phyloP scores from a whole-genome alignment of 2,888 invertebrate genomes.

The Melanostoma mellinum region DNA sequence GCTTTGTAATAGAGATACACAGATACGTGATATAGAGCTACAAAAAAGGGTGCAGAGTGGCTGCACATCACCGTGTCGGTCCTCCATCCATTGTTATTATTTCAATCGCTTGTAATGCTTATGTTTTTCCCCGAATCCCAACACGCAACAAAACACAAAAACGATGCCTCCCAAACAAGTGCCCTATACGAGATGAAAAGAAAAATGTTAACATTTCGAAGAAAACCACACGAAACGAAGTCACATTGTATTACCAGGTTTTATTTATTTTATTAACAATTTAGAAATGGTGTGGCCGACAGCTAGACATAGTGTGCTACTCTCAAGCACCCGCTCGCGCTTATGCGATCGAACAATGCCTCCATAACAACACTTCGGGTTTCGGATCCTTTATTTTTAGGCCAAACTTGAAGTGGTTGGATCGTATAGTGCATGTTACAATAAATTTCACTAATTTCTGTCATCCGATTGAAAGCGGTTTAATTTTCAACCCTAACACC shows the following conservation, averaged over 20 bases:
- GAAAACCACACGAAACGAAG: slow-evolving; percentile 72
- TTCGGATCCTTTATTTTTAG: slow-evolving; percentile 53
- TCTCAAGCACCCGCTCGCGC: slow-evolving; percentile 67
- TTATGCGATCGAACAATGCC: slow-evolving; percentile 46
- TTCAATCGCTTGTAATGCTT: slow-evolving; percentile 69
- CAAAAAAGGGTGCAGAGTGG: slow-evolving; percentile 33
- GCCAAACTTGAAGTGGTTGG: slow-evolving; percentile 63
- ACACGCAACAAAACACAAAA: slow-evolving; percentile 50
- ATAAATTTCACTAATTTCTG: slow-evolving; percentile 82
- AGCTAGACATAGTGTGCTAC: slow-evolving; percentile 51
- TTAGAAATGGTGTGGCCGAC: slow-evolving; percentile 55
- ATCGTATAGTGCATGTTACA: slow-evolving; percentile 75
- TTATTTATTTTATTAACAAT: slow-evolving; percentile 72
- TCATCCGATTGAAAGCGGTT: slow-evolving; percentile 78
- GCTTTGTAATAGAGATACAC: slow-evolving; percentile 49
- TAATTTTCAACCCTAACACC: neutral
- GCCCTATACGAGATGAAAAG: slow-evolving; percentile 54
- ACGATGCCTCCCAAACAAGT: slow-evolving; percentile 53
- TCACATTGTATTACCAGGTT: slow-evolving; percentile 56
- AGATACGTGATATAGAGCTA: neutral
- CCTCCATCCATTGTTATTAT: slow-evolving; percentile 58
- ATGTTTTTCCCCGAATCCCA: slow-evolving; percentile 64
- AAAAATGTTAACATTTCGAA: slow-evolving; percentile 63
- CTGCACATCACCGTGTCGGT: slow-evolving; percentile 23
- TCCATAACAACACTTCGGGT: slow-evolving; percentile 32